A percentile compares a stretch with the other conserved stretches of the same genome.
phyloP scores from a whole-genome alignment of 2,888 invertebrate genomes.

The Hyles lineata region DNA sequence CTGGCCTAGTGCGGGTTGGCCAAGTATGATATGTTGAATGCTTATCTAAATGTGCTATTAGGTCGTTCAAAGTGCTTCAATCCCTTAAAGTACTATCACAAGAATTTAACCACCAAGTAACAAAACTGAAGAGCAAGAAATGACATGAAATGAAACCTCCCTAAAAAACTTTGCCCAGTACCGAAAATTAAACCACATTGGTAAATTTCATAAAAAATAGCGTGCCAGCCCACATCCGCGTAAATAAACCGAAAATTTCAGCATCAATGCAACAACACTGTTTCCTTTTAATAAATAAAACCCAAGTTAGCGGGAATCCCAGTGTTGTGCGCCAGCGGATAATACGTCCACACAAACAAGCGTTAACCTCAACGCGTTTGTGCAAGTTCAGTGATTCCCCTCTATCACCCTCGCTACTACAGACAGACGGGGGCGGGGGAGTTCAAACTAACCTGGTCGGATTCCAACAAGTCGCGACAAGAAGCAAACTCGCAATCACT shows the following conservation, averaged over 20 bases:
- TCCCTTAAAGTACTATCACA: no score
- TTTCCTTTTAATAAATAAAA: slow-evolving; percentile 47
- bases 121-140: no score
- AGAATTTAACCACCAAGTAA: no score
- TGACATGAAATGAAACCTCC: background rate
- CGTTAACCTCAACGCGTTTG: slow-evolving; percentile 43
- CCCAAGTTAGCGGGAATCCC: slow-evolving; percentile 64
- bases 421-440: slow-evolving; percentile 47
- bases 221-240: slow-evolving; percentile 6
- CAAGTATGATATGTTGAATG: background rate
- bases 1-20: no score
- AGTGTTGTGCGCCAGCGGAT: slow-evolving; percentile 43
- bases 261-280: background rate
- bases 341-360: slow-evolving; percentile 48
- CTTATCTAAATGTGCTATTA: background rate
- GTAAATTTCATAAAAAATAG: background rate
- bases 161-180: background rate
- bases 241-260: slow-evolving; percentile 24
- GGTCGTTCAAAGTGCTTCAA: background rate
- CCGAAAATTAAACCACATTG: background rate
- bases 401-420: slow-evolving; percentile 38
- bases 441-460: slow-evolving; percentile 43
- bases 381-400: slow-evolving; percentile 43
- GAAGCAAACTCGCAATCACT: slow-evolving; percentile 42
- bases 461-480: slow-evolving; percentile 61